phyloP scores from a whole-genome alignment of 1,140 invertebrate species.

The Micrasema minimum region DNA sequence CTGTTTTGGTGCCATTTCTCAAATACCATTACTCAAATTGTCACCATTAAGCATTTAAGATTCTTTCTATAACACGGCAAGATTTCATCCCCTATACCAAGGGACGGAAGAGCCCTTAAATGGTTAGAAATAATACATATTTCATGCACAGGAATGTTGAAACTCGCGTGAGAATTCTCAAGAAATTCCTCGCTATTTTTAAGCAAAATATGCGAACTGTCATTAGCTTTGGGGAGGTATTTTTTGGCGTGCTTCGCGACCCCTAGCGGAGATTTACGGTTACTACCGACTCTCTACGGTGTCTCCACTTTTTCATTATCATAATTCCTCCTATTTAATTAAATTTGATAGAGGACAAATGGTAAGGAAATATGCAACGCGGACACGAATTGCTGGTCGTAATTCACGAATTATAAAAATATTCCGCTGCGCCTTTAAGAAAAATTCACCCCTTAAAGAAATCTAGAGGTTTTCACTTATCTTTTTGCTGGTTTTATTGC shows the following conservation, averaged over 20 bases:
- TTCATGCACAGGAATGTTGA: conserved; percentile 31
- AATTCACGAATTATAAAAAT: conserved; percentile 3
- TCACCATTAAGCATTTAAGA: too few species aligned
- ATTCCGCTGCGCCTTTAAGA: background rate
- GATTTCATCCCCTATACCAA: too few species aligned
- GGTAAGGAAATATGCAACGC: conserved; percentile 21
- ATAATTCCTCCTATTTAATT: conserved; percentile 32
- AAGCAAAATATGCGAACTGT: conserved; percentile 32
- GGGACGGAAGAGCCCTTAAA: too few species aligned
- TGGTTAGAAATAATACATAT: background rate
- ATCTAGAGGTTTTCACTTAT: too few species aligned
- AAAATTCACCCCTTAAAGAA: too few species aligned
- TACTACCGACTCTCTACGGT: conserved; percentile 2
- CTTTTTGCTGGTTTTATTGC: too few species aligned
- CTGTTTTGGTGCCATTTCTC: too few species aligned
- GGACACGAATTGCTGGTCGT: conserved; percentile 4
- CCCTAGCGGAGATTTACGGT: conserved; percentile 19
- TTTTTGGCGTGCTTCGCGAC: conserved; percentile 23
- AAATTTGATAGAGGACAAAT: conserved; percentile 29
- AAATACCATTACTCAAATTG: too few species aligned
- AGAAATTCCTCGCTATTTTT: conserved; percentile 24
- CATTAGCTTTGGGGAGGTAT: conserved; percentile 27
- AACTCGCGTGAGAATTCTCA: conserved; percentile 29
- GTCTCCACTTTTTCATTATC: conserved; percentile 28
- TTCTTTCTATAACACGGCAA: too few species aligned